Evolutionary conservation across 2,888 invertebrate species (phyloP), one percentile per base, ranked within the genome.

Genomic region (Argyra leucocephala): DNA sequence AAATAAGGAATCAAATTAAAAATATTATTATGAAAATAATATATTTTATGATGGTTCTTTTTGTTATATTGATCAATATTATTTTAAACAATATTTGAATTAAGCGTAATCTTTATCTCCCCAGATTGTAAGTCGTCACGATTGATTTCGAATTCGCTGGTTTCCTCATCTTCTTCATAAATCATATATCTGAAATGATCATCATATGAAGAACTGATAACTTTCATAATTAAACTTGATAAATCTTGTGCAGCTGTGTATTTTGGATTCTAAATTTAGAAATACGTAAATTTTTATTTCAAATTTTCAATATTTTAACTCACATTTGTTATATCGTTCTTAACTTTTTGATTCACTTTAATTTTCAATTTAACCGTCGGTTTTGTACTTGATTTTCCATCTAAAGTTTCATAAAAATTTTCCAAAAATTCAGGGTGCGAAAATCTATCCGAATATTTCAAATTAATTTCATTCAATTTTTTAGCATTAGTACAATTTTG

Each of bases 381-480:
- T 23, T 23, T 59, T 59, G 59, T 23, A 59, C 15, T 22, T 24
- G 1, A 4, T 23, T 23, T 59, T 3, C 15, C 15, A 59, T 59
- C 23, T 23, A 59, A 23, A 6, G 10, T 15, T 23, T 61, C 61
- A 61, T 26, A 24, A 21, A 61, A 61, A 21, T 24, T 3, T 5
- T 61, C 24, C 21, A 61, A 31, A 21, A 26, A 61, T 31, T n/a
- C n/a, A 31, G 61, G 61, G 21, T 61, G 24, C 21, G 61, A 18
- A 61, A 61, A 61, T 26, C 21, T 9, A 26, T 21, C 24, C 9
- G 61, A n/a, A n/a, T 61, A 61, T n/a, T 18, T 31, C n/a, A 61
- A 31, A 61, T 61, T 61, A 26, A 61, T 61, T 61, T 61, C 31
- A 21, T 61, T 22, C 9, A 61, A 21, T 26, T 26, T 61, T n/a